Evolutionary conservation across 2,888 invertebrate genomes (phyloP).

Genomic region (Mesorhabditis spiculigera): DNA sequence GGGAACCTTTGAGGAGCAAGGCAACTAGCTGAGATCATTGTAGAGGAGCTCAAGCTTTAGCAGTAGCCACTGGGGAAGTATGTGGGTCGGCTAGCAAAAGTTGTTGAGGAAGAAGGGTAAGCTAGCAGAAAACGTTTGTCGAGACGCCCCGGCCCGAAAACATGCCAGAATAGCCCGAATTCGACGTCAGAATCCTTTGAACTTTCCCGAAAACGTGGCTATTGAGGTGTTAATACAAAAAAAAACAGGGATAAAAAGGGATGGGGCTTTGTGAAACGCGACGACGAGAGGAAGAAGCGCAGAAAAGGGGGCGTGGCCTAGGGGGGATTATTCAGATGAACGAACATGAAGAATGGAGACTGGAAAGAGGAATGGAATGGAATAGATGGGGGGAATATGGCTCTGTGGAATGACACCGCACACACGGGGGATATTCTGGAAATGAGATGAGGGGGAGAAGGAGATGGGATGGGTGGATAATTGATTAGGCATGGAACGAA

Average conservation of each 20-base stretch:
- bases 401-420: too few relatives aligned
- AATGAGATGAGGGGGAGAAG: constrained; percentile 7
- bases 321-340: neutral
- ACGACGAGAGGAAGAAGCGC: constrained; percentile 8
- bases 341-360: neutral
- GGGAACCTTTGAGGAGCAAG: too few relatives aligned
- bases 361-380: constrained; percentile 8
- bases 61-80: too few relatives aligned
- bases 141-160: neutral
- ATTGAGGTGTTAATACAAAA: neutral
- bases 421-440: too few relatives aligned
- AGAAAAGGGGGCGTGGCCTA: constrained; percentile 7
- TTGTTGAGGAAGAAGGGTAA: neutral
- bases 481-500: too few relatives aligned
- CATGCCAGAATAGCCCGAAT: constrained; percentile 7
- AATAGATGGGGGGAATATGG: too few relatives aligned
- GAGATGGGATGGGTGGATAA: neutral
- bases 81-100: too few relatives aligned
- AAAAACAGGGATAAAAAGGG: neutral
- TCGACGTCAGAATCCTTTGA: too few relatives aligned
- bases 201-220: neutral
- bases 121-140: neutral
- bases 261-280: constrained; percentile 7
- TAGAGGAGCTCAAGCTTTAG: too few relatives aligned
- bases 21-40: too few relatives aligned